These are phyloP conservation scores for Syngnathus floridae DNA, from an alignment of 2,113 vertebrate species.

Conservation along the genomic window DNA sequence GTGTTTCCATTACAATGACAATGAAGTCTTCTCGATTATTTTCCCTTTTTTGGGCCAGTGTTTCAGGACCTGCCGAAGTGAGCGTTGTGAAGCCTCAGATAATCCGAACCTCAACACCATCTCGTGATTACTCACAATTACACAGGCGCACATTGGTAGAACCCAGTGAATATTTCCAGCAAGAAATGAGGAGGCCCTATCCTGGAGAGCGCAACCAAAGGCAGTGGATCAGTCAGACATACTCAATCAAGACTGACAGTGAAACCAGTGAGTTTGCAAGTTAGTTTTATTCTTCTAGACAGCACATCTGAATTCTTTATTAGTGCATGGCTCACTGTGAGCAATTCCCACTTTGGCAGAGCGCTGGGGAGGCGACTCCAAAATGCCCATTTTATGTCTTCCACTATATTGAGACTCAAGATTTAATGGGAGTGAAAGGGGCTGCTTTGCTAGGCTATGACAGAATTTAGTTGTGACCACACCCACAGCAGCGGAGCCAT, in stretches of 20 bases:
- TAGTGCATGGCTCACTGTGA: too few species aligned
- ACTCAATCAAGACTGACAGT: constrained; percentile 35
- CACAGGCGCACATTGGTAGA: background rate
- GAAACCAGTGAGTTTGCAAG: constrained; percentile 39
- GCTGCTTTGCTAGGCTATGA: too few species aligned
- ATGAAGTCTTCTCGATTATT: background rate
- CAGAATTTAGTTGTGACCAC: too few species aligned
- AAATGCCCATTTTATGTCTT: too few species aligned
- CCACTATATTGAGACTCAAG: too few species aligned
- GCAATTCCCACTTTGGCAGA: too few species aligned
- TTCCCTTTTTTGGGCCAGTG: constrained; percentile 12
- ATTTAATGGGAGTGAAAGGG: too few species aligned
- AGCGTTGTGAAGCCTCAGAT: constrained; percentile 15
- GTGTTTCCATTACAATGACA: background rate
- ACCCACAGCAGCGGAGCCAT: too few species aligned
- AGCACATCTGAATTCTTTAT: too few species aligned
- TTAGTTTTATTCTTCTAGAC: background rate
- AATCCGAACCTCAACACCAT: constrained; percentile 4
- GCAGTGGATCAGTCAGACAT: constrained; percentile 29
- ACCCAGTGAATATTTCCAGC: background rate
- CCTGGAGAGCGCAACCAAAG: constrained; percentile 9
- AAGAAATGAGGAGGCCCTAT: background rate
- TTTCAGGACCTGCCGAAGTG: constrained; percentile 16
- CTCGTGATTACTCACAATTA: background rate
- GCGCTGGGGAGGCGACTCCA: too few species aligned